A percentile compares a stretch with the other conserved stretches of the same genome.
phyloP scores from a whole-genome alignment of 1,140 invertebrate genomes.

The Asobara japonica region DNA sequence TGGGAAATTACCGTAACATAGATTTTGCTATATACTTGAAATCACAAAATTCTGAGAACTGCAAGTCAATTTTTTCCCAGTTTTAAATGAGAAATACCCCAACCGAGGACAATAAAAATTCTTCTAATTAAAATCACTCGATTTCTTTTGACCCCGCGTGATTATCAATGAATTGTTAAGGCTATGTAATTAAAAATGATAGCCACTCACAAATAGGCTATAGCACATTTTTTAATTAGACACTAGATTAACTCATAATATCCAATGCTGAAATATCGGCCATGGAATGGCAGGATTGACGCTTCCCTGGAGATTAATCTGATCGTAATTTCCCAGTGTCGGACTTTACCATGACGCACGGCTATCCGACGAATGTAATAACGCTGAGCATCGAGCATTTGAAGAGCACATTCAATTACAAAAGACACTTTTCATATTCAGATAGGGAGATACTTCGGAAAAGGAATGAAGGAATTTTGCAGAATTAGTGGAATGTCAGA shows the following conservation, averaged over 20 bases:
- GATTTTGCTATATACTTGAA: too few species aligned
- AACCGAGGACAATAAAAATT: neutral
- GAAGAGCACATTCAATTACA: neutral
- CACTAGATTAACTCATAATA: neutral
- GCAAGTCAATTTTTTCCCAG: too few species aligned
- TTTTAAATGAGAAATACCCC: too few species aligned
- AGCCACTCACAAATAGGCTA: neutral
- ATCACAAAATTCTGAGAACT: too few species aligned
- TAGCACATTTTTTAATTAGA: neutral
- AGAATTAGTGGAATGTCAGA: too few species aligned
- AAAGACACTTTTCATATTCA: neutral
- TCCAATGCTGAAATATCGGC: neutral
- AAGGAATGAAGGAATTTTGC: neutral
- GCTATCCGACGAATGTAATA: slow-evolving; percentile 1
- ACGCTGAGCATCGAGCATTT: neutral
- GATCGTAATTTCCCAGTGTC: neutral
- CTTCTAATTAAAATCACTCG: neutral
- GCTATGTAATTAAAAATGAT: neutral
- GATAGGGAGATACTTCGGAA: neutral
- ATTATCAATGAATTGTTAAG: neutral
- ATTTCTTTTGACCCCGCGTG: neutral
- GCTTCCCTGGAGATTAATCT: neutral
- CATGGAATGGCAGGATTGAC: neutral
- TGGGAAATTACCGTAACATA: too few species aligned
- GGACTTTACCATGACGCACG: neutral